Conservation (phyloP, 2,888 invertebrate species). For the Clusia tigrina region DNA sequence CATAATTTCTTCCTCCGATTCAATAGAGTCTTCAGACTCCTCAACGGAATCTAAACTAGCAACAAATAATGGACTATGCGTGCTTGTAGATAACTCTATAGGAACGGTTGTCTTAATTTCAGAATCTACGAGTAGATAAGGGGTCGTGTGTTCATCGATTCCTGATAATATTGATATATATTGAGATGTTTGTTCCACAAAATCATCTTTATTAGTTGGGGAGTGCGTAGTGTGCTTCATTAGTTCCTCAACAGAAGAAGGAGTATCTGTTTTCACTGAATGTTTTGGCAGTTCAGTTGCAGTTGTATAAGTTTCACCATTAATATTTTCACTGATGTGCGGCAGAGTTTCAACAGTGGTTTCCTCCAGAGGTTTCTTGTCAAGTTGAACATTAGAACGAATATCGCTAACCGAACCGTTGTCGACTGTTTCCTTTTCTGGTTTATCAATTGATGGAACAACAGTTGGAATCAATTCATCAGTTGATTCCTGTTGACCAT, state of each 20-base stretch:
- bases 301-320: slow-evolving; percentile 3
- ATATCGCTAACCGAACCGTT: too few relatives aligned
- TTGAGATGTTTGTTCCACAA: too few relatives aligned
- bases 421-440: slow-evolving; percentile 23
- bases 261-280: too few relatives aligned
- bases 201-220: too few relatives aligned
- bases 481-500: slow-evolving; percentile 25
- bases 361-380: slow-evolving; percentile 34
- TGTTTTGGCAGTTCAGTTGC: slow-evolving; percentile 11
- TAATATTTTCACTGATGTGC: neutral
- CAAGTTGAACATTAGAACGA: slow-evolving; percentile 38
- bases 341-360: neutral
- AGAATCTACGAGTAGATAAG: neutral
- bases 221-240: too few relatives aligned
- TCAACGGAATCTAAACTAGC: slow-evolving; percentile 50
- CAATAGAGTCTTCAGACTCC: slow-evolving; percentile 47
- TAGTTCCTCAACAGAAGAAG: too few relatives aligned
- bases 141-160: too few relatives aligned
- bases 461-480: slow-evolving; percentile 28
- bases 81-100: slow-evolving; percentile 7
- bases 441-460: slow-evolving; percentile 19
- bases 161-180: too few relatives aligned
- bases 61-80: slow-evolving; percentile 33
- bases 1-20: slow-evolving; percentile 51
- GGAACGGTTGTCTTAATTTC: slow-evolving; percentile 2